Evolutionary conservation across 2,797 vertebrate genomes (phyloP).

Genomic region (Sebastes diaconus): DNA sequence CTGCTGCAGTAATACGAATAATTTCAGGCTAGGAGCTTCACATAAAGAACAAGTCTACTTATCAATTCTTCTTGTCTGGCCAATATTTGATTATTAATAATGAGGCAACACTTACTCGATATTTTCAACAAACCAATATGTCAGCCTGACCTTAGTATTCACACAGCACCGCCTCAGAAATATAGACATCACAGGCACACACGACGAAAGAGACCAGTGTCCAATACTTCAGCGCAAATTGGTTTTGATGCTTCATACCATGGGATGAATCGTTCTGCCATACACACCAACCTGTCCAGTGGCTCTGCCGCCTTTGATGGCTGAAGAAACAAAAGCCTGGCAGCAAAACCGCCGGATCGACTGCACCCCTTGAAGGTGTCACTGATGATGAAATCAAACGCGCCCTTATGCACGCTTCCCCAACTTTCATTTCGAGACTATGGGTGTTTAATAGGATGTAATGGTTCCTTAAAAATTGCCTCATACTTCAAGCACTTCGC

Average conservation of each 20-base stretch:
- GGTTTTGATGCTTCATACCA: slow-evolving; percentile 53
- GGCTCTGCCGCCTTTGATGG: slow-evolving; percentile 56
- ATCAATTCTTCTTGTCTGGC: slow-evolving; percentile 6
- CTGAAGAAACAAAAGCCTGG: slow-evolving; percentile 58
- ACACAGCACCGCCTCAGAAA: slow-evolving; percentile 25
- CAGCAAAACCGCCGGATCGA: slow-evolving; percentile 36
- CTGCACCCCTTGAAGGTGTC: slow-evolving; percentile 64
- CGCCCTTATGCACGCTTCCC: slow-evolving; percentile 11
- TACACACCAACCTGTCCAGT: slow-evolving; percentile 58
- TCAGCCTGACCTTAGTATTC: slow-evolving; percentile 43
- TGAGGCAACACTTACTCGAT: slow-evolving; percentile 42
- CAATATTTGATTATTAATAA: slow-evolving; percentile 39
- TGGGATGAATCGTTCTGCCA: slow-evolving; percentile 50
- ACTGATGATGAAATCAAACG: slow-evolving; percentile 66
- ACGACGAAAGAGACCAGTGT: slow-evolving; percentile 28
- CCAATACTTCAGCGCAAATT: slow-evolving; percentile 46
- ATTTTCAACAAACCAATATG: slow-evolving; percentile 38
- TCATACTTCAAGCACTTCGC: slow-evolving; percentile 46
- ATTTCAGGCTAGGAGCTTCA: background rate
- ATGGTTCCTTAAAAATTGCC: slow-evolving; percentile 46
- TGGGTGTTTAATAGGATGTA: slow-evolving; percentile 37
- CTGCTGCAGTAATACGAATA: background rate
- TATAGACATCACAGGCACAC: slow-evolving; percentile 51
- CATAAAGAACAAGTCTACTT: background rate
- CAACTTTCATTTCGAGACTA: slow-evolving; percentile 20